A percentile compares a stretch with the other conserved stretches of the same genome.
Evolutionary conservation across 2,113 vertebrate species (phyloP).

Genomic region (Osmerus mordax): DNA sequence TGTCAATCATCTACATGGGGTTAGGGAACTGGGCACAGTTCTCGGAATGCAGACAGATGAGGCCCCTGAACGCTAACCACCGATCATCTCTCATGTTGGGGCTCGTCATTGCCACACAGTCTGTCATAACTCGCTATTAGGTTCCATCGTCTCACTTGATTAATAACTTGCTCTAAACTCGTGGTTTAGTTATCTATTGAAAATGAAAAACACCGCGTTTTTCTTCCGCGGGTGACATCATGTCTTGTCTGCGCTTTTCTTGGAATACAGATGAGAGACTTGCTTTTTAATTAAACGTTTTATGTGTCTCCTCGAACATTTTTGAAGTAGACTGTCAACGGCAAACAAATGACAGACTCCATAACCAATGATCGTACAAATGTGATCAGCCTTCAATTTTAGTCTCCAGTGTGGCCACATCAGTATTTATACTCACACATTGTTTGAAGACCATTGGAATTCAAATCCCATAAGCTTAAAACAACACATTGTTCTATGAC

Average conservation of each 20-base stretch:
- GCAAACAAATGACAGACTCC: too few species aligned
- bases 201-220: background rate
- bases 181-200: slow-evolving; percentile 20
- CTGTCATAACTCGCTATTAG: slow-evolving; percentile 32
- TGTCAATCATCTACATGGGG: too few species aligned
- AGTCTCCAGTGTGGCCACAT: too few species aligned
- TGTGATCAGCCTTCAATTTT: too few species aligned
- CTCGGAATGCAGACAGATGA: background rate
- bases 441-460: background rate
- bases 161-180: background rate
- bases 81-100: slow-evolving; percentile 21
- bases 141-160: slow-evolving; percentile 11
- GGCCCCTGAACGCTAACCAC: background rate
- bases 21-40: background rate
- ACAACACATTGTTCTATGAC: background rate
- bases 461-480: background rate
- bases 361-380: too few species aligned
- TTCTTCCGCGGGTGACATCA: slow-evolving; percentile 1
- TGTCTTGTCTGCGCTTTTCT: background rate
- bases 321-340: too few species aligned
- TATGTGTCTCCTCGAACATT: background rate
- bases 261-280: background rate
- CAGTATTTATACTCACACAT: background rate
- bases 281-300: background rate
- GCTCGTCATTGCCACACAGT: slow-evolving; percentile 5